These are phyloP conservation scores for Trissoscelio sp. DNA, from an alignment of 2,888 invertebrate genomes.

Conservation along the genomic window DNA sequence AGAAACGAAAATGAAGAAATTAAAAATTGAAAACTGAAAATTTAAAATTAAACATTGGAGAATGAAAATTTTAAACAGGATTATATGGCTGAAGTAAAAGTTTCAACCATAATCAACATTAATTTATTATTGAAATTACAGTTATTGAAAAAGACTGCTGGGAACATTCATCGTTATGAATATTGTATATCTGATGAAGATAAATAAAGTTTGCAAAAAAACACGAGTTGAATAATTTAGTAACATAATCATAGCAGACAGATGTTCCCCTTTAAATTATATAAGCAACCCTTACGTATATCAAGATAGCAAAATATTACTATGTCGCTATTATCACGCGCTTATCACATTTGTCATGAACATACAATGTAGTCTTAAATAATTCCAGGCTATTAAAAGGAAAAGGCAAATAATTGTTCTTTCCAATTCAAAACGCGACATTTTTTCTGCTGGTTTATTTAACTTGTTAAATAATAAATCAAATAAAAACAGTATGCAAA, in stretches of 20 bases:
- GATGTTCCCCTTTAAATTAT: constrained; percentile 44
- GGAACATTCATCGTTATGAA: background rate
- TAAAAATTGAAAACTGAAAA: too few species aligned
- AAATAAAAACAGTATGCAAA: too few species aligned
- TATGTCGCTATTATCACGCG: constrained; percentile 49
- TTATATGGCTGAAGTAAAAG: too few species aligned
- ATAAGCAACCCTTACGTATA: constrained; percentile 22
- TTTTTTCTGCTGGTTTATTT: background rate
- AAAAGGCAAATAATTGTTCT: constrained; percentile 16
- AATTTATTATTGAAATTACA: too few species aligned
- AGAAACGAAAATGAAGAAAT: too few species aligned
- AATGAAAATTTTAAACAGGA: too few species aligned
- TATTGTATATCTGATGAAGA: background rate
- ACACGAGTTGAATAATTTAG: constrained; percentile 40
- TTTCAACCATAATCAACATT: too few species aligned
- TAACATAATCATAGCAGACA: constrained; percentile 28
- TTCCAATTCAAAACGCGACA: background rate
- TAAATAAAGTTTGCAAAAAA: constrained; percentile 15
- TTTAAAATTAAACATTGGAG: too few species aligned
- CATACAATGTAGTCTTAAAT: constrained; percentile 35
- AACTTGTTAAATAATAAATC: too few species aligned
- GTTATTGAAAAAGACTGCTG: background rate
- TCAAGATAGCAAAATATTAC: constrained; percentile 46
- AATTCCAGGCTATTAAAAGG: constrained; percentile 15
- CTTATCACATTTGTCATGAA: constrained; percentile 52